Percentiles rank a stretch among this genome's conserved stretches.
Conservation (phyloP, 1,140 invertebrate genomes). For the Vanessa atalanta region DNA sequence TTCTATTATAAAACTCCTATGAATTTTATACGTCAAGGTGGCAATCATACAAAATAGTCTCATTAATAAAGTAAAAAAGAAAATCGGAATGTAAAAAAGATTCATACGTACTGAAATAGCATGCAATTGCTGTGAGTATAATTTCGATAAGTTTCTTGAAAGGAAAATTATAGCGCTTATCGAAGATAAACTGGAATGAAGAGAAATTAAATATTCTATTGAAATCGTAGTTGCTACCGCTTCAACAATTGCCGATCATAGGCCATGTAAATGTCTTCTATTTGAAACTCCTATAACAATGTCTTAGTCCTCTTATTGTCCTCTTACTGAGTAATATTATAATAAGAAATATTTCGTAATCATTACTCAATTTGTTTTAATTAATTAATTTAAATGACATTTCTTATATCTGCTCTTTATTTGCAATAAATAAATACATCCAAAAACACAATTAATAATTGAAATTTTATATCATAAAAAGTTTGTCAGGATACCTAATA, state of each 20-base stretch:
- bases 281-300: not conserved
- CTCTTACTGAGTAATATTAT: not conserved
- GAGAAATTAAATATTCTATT: slow-evolving; percentile 15
- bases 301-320: not conserved
- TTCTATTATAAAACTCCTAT: too few species aligned
- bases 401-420: too few species aligned
- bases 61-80: too few species aligned
- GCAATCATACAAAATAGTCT: too few species aligned
- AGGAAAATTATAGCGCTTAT: slow-evolving; percentile 28
- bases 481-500: too few species aligned
- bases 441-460: too few species aligned
- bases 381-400: too few species aligned
- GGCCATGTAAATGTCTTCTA: slow-evolving; percentile 2
- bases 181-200: slow-evolving; percentile 19
- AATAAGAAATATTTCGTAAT: not conserved
- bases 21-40: too few species aligned
- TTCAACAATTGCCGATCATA: slow-evolving; percentile 8
- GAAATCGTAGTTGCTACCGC: slow-evolving; percentile 4
- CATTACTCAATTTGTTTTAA: too few species aligned
- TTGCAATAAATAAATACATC: too few species aligned
- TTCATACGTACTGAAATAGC: not conserved
- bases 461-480: too few species aligned
- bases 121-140: slow-evolving; percentile 23
- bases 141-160: slow-evolving; percentile 17
- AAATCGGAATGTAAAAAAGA: not conserved